Evolutionary conservation across 1,140 invertebrate species (phyloP).

Genomic region (Drosophila kanapiae): DNA sequence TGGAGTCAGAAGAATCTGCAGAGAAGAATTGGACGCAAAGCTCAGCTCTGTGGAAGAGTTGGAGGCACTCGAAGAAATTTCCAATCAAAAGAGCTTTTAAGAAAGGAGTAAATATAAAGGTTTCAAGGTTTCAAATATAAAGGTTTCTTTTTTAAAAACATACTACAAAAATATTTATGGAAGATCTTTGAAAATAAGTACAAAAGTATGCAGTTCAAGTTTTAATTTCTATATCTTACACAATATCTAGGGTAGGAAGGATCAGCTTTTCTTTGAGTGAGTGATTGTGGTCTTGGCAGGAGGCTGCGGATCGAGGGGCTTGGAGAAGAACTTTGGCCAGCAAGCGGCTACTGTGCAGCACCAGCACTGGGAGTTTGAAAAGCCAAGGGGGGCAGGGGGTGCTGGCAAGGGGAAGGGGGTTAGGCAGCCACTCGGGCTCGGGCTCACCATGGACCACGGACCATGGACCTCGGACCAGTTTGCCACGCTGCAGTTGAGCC

Average conservation of each 20-base stretch:
- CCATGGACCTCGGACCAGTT: slow-evolving; percentile 60
- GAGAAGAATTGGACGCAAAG: slow-evolving; percentile 4
- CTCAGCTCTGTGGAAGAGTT: neutral
- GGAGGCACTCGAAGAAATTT: slow-evolving; percentile 1
- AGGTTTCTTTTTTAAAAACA: neutral
- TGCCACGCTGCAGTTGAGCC: slow-evolving; percentile 73
- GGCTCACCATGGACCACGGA: slow-evolving; percentile 14
- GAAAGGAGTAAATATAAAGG: neutral
- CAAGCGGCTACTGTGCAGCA: slow-evolving; percentile 51
- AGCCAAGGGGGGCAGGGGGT: neutral
- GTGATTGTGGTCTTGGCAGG: slow-evolving; percentile 42
- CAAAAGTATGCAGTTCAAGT: too few relatives aligned
- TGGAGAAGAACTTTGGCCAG: slow-evolving; percentile 50
- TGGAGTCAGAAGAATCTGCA: slow-evolving; percentile 12
- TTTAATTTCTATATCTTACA: too few relatives aligned
- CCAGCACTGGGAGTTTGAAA: neutral
- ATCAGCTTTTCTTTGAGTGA: neutral
- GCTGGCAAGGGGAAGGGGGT: neutral
- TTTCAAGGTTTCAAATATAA: too few relatives aligned
- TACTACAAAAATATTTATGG: too few relatives aligned
- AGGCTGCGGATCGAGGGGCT: slow-evolving; percentile 26
- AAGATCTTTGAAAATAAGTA: too few relatives aligned
- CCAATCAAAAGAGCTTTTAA: neutral
- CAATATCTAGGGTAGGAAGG: neutral
- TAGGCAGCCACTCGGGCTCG: slow-evolving; percentile 7